phyloP scores from a whole-genome alignment of 2,113 vertebrate genomes.

The Nothobranchius kuhntae region DNA sequence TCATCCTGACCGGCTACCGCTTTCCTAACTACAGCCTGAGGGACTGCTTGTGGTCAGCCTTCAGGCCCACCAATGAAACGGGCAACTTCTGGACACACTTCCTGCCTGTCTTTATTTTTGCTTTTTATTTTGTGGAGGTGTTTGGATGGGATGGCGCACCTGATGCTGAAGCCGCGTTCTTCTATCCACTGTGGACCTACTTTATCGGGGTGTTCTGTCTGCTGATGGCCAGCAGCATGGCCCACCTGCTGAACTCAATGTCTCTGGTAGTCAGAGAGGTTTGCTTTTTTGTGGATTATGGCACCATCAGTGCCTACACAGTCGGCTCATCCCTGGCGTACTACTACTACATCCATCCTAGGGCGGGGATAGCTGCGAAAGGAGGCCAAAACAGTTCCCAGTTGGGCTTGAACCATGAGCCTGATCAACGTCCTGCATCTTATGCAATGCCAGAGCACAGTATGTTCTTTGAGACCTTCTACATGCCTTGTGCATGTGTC shows the following conservation, averaged over 20 bases:
- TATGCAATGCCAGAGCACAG: conserved; percentile 31
- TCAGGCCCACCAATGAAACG: conserved; percentile 82
- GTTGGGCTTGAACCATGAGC: neutral
- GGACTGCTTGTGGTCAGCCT: conserved; percentile 82
- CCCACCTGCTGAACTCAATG: conserved; percentile 84
- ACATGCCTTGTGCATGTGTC: conserved; percentile 76
- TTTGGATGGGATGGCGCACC: conserved; percentile 69
- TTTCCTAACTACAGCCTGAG: conserved; percentile 79
- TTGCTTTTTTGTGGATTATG: conserved; percentile 84
- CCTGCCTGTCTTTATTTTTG: conserved; percentile 79
- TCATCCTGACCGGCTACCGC: conserved; percentile 82
- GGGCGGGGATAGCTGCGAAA: conserved; percentile 52
- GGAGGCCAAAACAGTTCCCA: conserved; percentile 36
- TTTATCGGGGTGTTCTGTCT: conserved; percentile 79
- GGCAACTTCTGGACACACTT: conserved; percentile 86
- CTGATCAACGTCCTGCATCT: neutral
- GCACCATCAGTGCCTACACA: conserved; percentile 81
- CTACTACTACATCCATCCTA: conserved; percentile 81
- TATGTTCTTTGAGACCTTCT: conserved; percentile 72
- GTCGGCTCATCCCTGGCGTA: conserved; percentile 81
- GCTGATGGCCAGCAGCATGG: conserved; percentile 82
- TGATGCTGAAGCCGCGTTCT: conserved; percentile 58
- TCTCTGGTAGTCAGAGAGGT: conserved; percentile 80
- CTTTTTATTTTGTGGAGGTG: conserved; percentile 75
- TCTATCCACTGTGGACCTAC: conserved; percentile 82